Evolutionary conservation across 2,113 vertebrate genomes (phyloP).

Genomic region (Haliaeetus leucogaster): DNA sequence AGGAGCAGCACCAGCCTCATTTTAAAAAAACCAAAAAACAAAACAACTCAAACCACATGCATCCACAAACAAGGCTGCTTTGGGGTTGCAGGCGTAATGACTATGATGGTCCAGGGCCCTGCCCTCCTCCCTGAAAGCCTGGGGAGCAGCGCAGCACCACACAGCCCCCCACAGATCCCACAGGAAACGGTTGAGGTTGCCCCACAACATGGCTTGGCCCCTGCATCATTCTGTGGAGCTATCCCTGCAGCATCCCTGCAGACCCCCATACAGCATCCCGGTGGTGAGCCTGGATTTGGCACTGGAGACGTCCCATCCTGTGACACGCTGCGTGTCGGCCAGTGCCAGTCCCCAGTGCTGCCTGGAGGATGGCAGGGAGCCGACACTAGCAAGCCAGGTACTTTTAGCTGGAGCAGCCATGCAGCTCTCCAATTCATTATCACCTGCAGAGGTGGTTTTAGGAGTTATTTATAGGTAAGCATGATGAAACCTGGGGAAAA

Average conservation of each 20-base stretch:
- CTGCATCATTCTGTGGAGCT: not conserved
- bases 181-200: accelerated
- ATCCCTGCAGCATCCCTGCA: not conserved
- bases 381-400: not conserved
- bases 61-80: not conserved
- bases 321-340: accelerated
- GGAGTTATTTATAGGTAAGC: not conserved
- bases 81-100: no score
- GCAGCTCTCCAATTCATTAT: not conserved
- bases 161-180: accelerated
- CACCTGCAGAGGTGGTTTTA: not conserved
- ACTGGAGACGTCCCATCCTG: not conserved
- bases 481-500: not conserved
- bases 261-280: not conserved
- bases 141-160: not conserved
- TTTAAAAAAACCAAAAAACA: not conserved
- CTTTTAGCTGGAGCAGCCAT: not conserved
- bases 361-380: not conserved
- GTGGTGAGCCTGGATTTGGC: not conserved
- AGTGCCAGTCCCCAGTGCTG: not conserved
- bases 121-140: not conserved
- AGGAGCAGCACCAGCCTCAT: not conserved
- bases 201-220: accelerated
- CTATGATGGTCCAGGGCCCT: not conserved
- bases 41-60: accelerated